Base-by-base conservation (phyloP, 2,888 invertebrate genomes). In the Ormyrus pomaceus region DNA sequence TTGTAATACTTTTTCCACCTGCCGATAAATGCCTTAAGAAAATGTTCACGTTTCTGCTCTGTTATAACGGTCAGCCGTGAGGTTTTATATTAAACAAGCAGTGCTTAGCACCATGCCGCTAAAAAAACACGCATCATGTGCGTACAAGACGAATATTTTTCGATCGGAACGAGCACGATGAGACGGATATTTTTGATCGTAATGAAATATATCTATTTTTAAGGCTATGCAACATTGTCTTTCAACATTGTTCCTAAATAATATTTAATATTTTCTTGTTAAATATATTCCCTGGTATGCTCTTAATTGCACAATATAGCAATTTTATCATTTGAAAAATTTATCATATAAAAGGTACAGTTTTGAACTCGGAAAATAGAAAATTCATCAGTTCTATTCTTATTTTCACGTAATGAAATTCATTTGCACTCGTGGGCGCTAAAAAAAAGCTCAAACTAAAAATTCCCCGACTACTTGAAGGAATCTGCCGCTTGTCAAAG, bases 21-120 rank as follows among this genome's bases (percentile, higher is more conserved):
- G 34, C 6, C 5, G 66, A 53, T 61, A 19, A 19, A 53, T 5
- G 51, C 53, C 51, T n/a, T 50, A 7, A 59, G 61, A 46, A 76
- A 77, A n/a, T 45, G 56, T 62, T 46, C 51, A 53, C 34, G 61
- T 46, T 58, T 74, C 78, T 81, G 71, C 10, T n/a, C 62, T 56
- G 46, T 9, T 70, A 75, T 81, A 78, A 81, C 79, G 72, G 82
- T 73, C 58, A 11, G 79, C 65, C 46, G 51, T 59, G 74, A 76
- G 68, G 76, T 82, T 82, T 79, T 79, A 79, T 82, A 82, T 76
- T 73, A 53, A 70, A 61, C 53, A 55, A 61, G 48, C 69, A 34
- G 34, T 19, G 61, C 59, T 82, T 82, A 82, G 58, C 79, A 82
- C 70, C 7, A 56, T 9, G 45, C 19, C 58, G 82, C 70, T 77